These are phyloP conservation scores for Excalfactoria chinensis DNA, from an alignment of 2,113 vertebrate species.

Conservation along the genomic window DNA sequence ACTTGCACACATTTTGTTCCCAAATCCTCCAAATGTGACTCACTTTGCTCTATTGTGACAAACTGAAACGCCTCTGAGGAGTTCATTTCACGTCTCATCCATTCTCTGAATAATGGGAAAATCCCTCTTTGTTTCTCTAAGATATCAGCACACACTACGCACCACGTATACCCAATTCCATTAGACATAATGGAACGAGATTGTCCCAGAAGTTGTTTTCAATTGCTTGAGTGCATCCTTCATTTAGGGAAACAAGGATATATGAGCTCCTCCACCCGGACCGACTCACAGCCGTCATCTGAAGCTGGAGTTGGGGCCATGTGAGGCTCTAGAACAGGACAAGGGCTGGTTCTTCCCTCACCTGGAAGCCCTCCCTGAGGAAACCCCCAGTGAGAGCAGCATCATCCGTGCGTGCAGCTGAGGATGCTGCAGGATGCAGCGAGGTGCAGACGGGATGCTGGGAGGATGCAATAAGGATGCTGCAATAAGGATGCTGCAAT, in stretches of 20 bases:
- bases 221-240: constrained; percentile 82
- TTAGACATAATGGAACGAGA: constrained; percentile 80
- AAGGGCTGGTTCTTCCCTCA: neutral
- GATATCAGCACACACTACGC: constrained; percentile 59
- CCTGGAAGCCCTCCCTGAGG: neutral
- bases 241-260: constrained; percentile 79
- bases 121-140: constrained; percentile 73
- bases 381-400: neutral
- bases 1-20: constrained; percentile 7
- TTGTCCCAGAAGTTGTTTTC: constrained; percentile 81
- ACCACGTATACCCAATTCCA: constrained; percentile 66
- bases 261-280: constrained; percentile 67
- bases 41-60: constrained; percentile 73
- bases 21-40: constrained; percentile 62
- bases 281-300: constrained; percentile 6
- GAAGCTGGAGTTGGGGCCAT: neutral
- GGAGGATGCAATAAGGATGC: neutral
- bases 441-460: neutral
- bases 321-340: neutral
- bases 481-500: neutral
- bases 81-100: constrained; percentile 79
- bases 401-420: neutral
- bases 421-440: neutral
- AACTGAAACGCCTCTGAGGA: constrained; percentile 74
- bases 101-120: constrained; percentile 78